Percentiles rank a stretch among this genome's conserved stretches.
Evolutionary conservation across 2,888 invertebrate genomes (phyloP).

Genomic region (Morinoia aosen): DNA sequence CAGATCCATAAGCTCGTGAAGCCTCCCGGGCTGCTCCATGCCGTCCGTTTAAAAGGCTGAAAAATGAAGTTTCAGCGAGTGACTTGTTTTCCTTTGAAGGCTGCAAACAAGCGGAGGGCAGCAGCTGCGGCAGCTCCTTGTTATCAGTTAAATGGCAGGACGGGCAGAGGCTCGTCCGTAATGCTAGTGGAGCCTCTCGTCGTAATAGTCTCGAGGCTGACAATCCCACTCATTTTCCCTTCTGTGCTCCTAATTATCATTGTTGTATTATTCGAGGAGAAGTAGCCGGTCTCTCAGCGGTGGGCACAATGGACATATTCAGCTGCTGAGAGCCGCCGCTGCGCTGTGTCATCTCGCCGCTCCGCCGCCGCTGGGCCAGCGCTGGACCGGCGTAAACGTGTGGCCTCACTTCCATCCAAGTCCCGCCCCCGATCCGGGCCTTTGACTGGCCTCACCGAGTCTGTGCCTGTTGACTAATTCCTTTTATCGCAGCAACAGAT

Average conservation of each 20-base stretch:
- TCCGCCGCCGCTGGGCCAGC: not conserved
- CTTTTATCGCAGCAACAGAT: constrained; percentile 53
- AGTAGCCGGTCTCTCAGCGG: constrained; percentile 29
- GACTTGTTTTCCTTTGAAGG: not conserved
- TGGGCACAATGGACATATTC: constrained; percentile 34
- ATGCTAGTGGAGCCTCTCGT: constrained; percentile 9
- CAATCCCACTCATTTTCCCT: constrained; percentile 34
- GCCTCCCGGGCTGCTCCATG: not conserved
- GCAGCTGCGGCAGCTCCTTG: not conserved
- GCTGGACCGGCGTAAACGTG: not conserved
- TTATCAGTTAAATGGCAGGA: constrained; percentile 27
- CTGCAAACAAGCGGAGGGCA: not conserved
- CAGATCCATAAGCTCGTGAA: not conserved
- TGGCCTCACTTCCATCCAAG: not conserved
- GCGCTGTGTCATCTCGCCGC: not conserved
- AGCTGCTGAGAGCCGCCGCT: not conserved
- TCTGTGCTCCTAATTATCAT: constrained; percentile 40
- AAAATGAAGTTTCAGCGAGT: not conserved
- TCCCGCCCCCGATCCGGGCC: not conserved
- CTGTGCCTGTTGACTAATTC: constrained; percentile 46
- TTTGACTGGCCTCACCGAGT: constrained; percentile 9
- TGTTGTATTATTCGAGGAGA: constrained; percentile 32
- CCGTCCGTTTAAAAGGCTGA: not conserved
- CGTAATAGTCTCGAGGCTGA: constrained; percentile 35
- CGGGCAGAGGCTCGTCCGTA: constrained; percentile 1